Evolutionary conservation across 2,888 invertebrate genomes (phyloP), one percentile per base, ranked within the genome.

Genomic region (Parnassius mnemosyne): DNA sequence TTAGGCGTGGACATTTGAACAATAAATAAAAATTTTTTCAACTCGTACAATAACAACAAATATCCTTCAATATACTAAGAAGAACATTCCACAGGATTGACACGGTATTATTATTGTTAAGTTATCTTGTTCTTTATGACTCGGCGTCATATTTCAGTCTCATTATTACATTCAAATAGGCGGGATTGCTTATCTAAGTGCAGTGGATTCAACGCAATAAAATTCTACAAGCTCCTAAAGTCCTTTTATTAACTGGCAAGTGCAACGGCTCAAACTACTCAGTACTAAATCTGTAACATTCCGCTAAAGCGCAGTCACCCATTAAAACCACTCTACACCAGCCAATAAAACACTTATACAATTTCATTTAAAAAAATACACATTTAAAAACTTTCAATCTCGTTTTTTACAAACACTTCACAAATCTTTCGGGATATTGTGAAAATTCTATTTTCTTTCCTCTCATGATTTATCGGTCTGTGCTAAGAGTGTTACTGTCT

Each of bases 201-300:
- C 54, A 50, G 50, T 41, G 56, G 58, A 63, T 59, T 63, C 56
- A 63, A 49, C 59, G 63, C 63, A 63, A 63, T 63, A 63, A 59
- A 63, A 63, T 55, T 59, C 63, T 63, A 59, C 59, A 59, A 59
- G 59, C 63, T 47, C 41, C 59, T 56, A 59, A 59, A 63, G 46
- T 63, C 59, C 59, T 63, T 63, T 63, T 59, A 63, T 63, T 59
- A 63, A 63, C 63, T 59, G 58, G 63, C 59, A 54, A 63, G 41
- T 56, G 63, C 63, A 52, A 52, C 63, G 55, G 41, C 58, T 63
- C 63, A 55, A 52, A 56, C 63, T 55, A 56, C 59, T 47, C 57
- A 16, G 55, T 42, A 63, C 63, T 63, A 63, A 63, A 63, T 63
- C 63, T 11, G 63, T 63, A 59, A 56, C 59, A 63, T 63, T 63